A percentile compares a stretch with the other conserved stretches of the same genome.
Evolutionary conservation across 1,140 invertebrate species (phyloP).

Genomic region (Drosophila yakuba): DNA sequence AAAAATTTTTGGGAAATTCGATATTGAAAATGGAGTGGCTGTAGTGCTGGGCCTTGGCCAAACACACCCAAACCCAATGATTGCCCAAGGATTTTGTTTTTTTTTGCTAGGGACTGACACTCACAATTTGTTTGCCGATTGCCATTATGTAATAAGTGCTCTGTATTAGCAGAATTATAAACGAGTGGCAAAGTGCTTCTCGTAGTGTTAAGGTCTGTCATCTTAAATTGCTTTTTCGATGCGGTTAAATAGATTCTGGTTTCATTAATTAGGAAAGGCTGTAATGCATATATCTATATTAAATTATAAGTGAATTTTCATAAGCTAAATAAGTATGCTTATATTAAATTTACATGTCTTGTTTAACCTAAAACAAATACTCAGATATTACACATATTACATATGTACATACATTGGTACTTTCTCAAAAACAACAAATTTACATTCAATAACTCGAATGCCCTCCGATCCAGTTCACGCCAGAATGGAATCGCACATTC

Average conservation of each 20-base stretch:
- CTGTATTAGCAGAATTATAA: slow-evolving; percentile 1
- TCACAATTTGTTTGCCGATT: slow-evolving; percentile 45
- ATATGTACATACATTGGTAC: neutral
- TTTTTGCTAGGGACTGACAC: slow-evolving; percentile 1
- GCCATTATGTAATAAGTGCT: slow-evolving; percentile 24
- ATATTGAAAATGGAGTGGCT: slow-evolving; percentile 74
- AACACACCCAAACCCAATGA: slow-evolving; percentile 9
- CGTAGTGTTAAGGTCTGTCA: neutral
- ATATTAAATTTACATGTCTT: too few relatives aligned
- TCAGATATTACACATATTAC: too few relatives aligned
- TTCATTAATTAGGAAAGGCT: too few relatives aligned
- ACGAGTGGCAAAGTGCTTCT: slow-evolving; percentile 3
- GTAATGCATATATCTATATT: too few relatives aligned
- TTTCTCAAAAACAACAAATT: neutral
- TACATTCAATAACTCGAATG: neutral
- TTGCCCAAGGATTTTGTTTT: slow-evolving; percentile 11
- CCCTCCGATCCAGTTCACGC: neutral
- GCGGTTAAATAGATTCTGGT: too few relatives aligned
- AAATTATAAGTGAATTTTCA: too few relatives aligned
- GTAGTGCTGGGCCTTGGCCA: slow-evolving; percentile 36
- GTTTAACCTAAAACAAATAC: too few relatives aligned
- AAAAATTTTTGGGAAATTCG: slow-evolving; percentile 68
- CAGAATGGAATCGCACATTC: slow-evolving; percentile 29
- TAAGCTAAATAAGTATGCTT: too few relatives aligned
- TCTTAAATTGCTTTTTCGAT: neutral